Evolutionary conservation across 53 echinoderm and acorn worm genomes (phyloP).

Genomic region (Crossaster papposus): DNA sequence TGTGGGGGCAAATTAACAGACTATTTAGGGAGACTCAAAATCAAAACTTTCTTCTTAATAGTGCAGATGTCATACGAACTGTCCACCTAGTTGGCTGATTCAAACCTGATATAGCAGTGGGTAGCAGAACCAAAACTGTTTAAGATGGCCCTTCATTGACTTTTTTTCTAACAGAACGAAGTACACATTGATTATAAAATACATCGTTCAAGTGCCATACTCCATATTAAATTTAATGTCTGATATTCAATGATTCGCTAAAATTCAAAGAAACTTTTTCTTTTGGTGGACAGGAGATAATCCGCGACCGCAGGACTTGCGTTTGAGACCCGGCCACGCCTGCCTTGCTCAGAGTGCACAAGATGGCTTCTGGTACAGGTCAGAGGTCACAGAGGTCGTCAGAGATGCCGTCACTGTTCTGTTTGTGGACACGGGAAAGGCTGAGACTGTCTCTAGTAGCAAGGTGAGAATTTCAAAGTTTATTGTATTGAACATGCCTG

Average conservation of each 20-base stretch:
- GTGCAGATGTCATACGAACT: too few relatives aligned
- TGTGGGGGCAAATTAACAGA: too few relatives aligned
- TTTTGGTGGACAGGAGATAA: constrained; percentile 31
- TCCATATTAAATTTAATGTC: too few relatives aligned
- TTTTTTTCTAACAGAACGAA: too few relatives aligned
- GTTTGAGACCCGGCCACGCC: constrained; percentile 62
- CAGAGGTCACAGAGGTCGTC: constrained; percentile 68
- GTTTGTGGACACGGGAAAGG: constrained; percentile 86
- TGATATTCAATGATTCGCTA: neutral
- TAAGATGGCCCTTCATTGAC: too few relatives aligned
- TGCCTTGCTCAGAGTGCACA: constrained; percentile 82
- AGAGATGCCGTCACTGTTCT: constrained; percentile 74
- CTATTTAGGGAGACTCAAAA: too few relatives aligned
- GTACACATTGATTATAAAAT: too few relatives aligned
- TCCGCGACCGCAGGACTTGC: constrained; percentile 40
- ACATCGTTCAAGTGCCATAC: too few relatives aligned
- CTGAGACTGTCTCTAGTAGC: constrained; percentile 73
- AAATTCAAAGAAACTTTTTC: neutral
- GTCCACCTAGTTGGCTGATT: too few relatives aligned
- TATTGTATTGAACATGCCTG: neutral
- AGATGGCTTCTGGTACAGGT: constrained; percentile 85
- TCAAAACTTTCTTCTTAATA: too few relatives aligned
- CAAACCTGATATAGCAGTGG: too few relatives aligned
- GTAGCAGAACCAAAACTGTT: too few relatives aligned
- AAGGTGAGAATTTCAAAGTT: constrained; percentile 48